A percentile compares a stretch with the other conserved stretches of the same genome.
These are phyloP conservation scores for Calameuta pallipes DNA, from an alignment of 2,888 invertebrate genomes.

Conservation along the genomic window DNA sequence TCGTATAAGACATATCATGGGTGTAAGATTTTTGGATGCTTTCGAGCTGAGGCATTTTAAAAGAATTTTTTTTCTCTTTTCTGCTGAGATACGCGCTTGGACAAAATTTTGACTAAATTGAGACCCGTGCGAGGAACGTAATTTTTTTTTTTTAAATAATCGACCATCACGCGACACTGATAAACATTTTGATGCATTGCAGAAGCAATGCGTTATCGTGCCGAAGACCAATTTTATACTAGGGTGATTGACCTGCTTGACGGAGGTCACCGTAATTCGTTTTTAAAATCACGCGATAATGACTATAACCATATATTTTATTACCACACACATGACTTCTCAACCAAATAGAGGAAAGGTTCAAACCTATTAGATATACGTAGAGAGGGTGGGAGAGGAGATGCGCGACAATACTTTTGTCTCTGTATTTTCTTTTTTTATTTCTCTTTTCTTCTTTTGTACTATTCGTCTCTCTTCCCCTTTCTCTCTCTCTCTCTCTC, in stretches of 20 bases:
- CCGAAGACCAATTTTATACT: constrained; percentile 56
- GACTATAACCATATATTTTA: constrained; percentile 60
- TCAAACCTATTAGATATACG: not conserved
- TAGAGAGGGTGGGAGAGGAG: not conserved
- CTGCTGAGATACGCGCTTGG: not conserved
- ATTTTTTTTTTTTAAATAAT: not conserved
- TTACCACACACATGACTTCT: constrained; percentile 55
- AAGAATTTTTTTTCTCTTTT: not conserved
- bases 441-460: constrained; percentile 4
- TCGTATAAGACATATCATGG: not conserved
- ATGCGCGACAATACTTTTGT: constrained; percentile 17
- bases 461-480: not conserved
- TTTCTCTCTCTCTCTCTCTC: too few relatives aligned
- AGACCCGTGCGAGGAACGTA: not conserved
- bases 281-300: constrained; percentile 42
- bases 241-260: not conserved
- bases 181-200: not conserved
- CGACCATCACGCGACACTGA: not conserved
- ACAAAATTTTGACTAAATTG: not conserved
- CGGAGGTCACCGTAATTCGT: constrained; percentile 18
- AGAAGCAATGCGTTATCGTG: constrained; percentile 9
- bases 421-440: constrained; percentile 7
- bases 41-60: not conserved
- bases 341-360: constrained; percentile 38
- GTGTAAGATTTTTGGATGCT: not conserved